Base-by-base conservation (phyloP, 2,797 vertebrate genomes). In the Coccyzus lansbergi region DNA sequence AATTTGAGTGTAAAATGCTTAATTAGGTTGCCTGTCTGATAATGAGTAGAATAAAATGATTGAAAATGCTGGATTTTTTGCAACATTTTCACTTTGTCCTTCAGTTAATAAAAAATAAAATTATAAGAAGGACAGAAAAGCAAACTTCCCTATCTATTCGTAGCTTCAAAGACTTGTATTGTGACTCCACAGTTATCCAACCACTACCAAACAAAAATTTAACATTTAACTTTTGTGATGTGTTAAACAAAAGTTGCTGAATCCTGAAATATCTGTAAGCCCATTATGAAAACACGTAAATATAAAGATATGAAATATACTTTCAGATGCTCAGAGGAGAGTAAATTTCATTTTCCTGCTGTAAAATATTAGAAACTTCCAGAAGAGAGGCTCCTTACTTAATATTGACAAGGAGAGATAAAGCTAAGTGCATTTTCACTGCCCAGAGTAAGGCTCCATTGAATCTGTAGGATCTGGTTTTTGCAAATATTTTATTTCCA, bases 401-500 rank as follows among this genome's bases (percentile, higher is more conserved):
- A 67, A 55, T 29, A 33, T 33, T 56, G 28, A 33, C 80, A 78
- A 59, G 14, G 26, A 80, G n/a, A 59, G 5, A 40, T 8, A 81
- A 80, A 68, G 36, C 28, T 49, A 88, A 33, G 26, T 90, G n/a
- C 11, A 3, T 88, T 86, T 93, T 92, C 34, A 63, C 59, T 79
- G 74, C 44, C 25, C 52, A 65, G 31, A 31, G 24, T 77, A 77
- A 86, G 94, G 36, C 28, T 69, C 19, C 25, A 20, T 42, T 52
- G n/a, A 49, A 79, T 64, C 33, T 75, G 3, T 42, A 63, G 55
- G 9, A 8, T 79, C 46, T 53, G 3, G 81, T 33, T 79, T 16
- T 72, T 83, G 31, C 74, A 85, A 89, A 51, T 68, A 53, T 83
- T 93, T 82, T 90, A 33, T 86, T 92, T 83, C 59, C 53, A 52